Percentiles rank a stretch among this genome's conserved stretches.
Evolutionary conservation across 2,113 vertebrate species (phyloP).

Genomic region (Malurus alboscapulatus): DNA sequence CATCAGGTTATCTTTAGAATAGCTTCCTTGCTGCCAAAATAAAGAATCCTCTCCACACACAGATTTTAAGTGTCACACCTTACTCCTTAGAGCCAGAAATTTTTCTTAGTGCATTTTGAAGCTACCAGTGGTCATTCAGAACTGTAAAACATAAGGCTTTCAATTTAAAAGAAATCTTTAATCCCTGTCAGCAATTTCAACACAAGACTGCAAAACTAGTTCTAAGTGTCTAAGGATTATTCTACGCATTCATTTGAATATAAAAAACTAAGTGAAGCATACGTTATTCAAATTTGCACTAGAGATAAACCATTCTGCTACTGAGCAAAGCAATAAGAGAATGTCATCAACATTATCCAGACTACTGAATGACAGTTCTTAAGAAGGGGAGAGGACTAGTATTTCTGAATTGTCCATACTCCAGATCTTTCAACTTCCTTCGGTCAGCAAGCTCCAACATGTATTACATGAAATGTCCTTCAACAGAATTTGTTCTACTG

Average conservation of each 20-base stretch:
- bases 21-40: not conserved
- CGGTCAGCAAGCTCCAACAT: not conserved
- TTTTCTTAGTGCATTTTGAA: not conserved
- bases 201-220: not conserved
- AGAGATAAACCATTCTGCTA: not conserved
- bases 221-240: not conserved
- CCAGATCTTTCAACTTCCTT: not conserved
- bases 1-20: not conserved
- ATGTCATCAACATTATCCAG: not conserved
- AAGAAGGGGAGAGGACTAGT: not conserved
- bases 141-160: not conserved
- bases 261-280: fast-evolving
- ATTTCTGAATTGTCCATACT: not conserved
- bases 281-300: not conserved
- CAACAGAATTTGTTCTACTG: not conserved
- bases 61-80: not conserved
- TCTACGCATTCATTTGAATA: not conserved
- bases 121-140: not conserved
- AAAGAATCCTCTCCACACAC: not conserved
- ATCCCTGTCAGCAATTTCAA: not conserved
- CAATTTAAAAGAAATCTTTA: not conserved
- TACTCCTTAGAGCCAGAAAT: not conserved
- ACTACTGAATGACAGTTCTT: not conserved
- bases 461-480: not conserved
- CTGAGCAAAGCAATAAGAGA: not conserved